phyloP scores from a whole-genome alignment of 2,113 vertebrate genomes.

The Thinocorus orbignyianus region DNA sequence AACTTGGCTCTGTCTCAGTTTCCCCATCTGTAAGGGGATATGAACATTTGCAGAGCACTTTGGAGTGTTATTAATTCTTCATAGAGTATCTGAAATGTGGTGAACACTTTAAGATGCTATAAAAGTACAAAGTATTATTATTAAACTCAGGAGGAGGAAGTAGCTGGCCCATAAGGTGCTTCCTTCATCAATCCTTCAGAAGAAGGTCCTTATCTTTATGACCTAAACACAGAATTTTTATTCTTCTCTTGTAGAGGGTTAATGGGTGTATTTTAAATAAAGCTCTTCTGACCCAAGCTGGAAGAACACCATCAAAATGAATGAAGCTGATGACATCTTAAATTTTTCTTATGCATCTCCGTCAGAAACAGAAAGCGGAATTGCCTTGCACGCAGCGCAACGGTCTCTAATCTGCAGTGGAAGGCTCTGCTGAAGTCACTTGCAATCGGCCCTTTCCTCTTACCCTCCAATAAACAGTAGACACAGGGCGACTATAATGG shows the following conservation, averaged over 20 bases:
- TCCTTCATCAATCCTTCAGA: conserved; percentile 8
- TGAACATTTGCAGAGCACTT: conserved; percentile 46
- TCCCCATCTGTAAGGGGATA: conserved; percentile 31
- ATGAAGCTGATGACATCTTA: conserved; percentile 29
- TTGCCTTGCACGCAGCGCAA: neutral
- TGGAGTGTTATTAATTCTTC: conserved; percentile 37
- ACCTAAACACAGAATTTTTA: conserved; percentile 11
- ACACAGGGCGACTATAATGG: conserved; percentile 49
- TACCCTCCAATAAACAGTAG: conserved; percentile 62
- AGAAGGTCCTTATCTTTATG: conserved; percentile 12
- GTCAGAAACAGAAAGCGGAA: neutral
- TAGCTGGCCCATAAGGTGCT: neutral
- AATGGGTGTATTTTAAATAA: neutral
- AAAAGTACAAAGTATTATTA: conserved; percentile 46
- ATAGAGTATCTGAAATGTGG: conserved; percentile 21
- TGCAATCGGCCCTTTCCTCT: conserved; percentile 49
- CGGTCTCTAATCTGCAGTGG: neutral
- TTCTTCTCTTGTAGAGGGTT: neutral
- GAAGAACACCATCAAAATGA: neutral
- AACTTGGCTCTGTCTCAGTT: conserved; percentile 47
- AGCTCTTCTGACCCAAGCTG: neutral
- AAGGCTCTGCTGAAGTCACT: conserved; percentile 57
- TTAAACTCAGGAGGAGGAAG: conserved; percentile 45
- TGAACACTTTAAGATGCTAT: conserved; percentile 42
- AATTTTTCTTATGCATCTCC: neutral